phyloP scores from a whole-genome alignment of 2,888 invertebrate species.

The Cryptocephalus primarius region DNA sequence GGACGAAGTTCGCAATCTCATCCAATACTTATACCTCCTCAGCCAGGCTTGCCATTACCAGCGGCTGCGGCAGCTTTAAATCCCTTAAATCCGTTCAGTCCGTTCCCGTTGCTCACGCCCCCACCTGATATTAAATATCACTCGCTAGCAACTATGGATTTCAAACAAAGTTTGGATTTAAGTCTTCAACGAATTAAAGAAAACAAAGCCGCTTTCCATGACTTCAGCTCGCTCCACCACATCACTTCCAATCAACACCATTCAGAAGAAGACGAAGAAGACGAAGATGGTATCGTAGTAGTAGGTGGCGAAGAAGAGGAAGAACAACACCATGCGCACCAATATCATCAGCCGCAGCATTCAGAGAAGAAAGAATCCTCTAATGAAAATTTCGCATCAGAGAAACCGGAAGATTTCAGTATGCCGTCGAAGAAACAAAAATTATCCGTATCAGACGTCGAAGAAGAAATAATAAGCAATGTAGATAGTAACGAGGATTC shows the following conservation, averaged over 20 bases:
- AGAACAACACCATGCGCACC: constrained; percentile 5
- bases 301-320: constrained; percentile 49
- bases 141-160: constrained; percentile 46
- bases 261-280: constrained; percentile 54
- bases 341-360: too few relatives aligned
- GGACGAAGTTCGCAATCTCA: constrained; percentile 83
- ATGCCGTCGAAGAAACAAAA: constrained; percentile 53
- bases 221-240: constrained; percentile 24
- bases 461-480: constrained; percentile 47
- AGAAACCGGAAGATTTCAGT: constrained; percentile 60
- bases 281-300: constrained; percentile 70
- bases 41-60: constrained; percentile 52
- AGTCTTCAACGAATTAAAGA: constrained; percentile 42
- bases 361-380: constrained; percentile 32
- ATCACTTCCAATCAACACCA: constrained; percentile 23
- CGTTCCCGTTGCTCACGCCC: constrained; percentile 66
- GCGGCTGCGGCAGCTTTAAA: constrained; percentile 49
- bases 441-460: constrained; percentile 43
- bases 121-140: constrained; percentile 56
- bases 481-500: constrained; percentile 56
- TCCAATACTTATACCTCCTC: constrained; percentile 66
- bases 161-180: constrained; percentile 54
- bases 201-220: constrained; percentile 27
- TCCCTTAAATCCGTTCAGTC: constrained; percentile 64
- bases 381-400: constrained; percentile 30